Evolutionary conservation across 2,797 vertebrate species (phyloP).

Genomic region (Rhinogobio ventralis): DNA sequence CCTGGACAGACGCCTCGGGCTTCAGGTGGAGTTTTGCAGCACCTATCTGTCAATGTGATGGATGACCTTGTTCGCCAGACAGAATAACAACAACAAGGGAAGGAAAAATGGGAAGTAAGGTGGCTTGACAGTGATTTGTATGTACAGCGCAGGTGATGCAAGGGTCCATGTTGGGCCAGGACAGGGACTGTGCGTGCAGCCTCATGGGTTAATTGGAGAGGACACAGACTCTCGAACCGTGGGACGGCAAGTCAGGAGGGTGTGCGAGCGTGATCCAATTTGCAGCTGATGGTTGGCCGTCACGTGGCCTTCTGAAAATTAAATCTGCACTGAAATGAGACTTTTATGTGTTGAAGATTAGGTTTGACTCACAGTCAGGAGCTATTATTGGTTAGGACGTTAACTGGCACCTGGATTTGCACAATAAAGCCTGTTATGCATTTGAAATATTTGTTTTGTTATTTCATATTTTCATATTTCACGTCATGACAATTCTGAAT

Average conservation of each 20-base stretch:
- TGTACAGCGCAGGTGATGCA: slow-evolving; percentile 51
- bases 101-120: slow-evolving; percentile 40
- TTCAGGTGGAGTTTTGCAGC: slow-evolving; percentile 27
- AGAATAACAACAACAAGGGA: slow-evolving; percentile 49
- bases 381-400: slow-evolving; percentile 73
- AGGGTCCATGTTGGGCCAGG: slow-evolving; percentile 26
- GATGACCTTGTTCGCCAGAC: slow-evolving; percentile 53
- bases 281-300: slow-evolving; percentile 67
- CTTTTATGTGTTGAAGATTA: slow-evolving; percentile 75
- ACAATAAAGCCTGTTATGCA: not conserved
- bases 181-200: slow-evolving; percentile 56
- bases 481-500: not conserved
- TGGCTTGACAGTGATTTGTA: slow-evolving; percentile 57
- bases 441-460: slow-evolving; percentile 3
- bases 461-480: not conserved
- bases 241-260: slow-evolving; percentile 67
- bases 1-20: slow-evolving; percentile 22
- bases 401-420: slow-evolving; percentile 56
- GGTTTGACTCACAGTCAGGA: slow-evolving; percentile 75
- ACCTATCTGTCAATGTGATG: slow-evolving; percentile 56
- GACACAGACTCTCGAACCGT: slow-evolving; percentile 72
- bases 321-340: slow-evolving; percentile 74
- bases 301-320: slow-evolving; percentile 70
- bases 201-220: slow-evolving; percentile 73
- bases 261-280: slow-evolving; percentile 75